A percentile compares a stretch with the other conserved stretches of the same genome.
phyloP scores from a whole-genome alignment of 2,113 vertebrate genomes.

The Oxygymnocypris stewartii region DNA sequence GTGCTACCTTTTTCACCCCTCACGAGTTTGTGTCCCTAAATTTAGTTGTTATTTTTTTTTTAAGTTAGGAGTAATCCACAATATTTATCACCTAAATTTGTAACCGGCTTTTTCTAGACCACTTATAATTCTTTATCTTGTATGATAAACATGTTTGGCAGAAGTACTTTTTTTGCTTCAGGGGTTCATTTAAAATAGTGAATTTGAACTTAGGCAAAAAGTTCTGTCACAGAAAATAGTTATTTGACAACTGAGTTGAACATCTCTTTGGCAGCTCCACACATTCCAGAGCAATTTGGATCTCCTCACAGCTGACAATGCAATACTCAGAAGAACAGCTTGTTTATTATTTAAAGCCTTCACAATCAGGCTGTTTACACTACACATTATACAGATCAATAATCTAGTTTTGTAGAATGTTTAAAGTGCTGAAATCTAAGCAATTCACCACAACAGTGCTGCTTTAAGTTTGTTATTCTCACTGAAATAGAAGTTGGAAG shows the following conservation, averaged over 20 bases:
- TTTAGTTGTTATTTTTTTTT: too few species aligned
- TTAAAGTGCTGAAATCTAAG: not conserved
- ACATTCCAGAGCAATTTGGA: slow-evolving; percentile 37
- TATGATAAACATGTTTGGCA: not conserved
- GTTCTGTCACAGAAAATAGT: not conserved
- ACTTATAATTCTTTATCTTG: not conserved
- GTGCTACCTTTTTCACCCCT: too few species aligned
- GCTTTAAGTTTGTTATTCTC: not conserved
- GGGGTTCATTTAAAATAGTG: not conserved
- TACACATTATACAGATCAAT: slow-evolving; percentile 4
- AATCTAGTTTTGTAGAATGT: slow-evolving; percentile 4
- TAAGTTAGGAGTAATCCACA: too few species aligned
- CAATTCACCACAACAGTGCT: not conserved
- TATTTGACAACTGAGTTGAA: slow-evolving; percentile 1
- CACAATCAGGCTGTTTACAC: slow-evolving; percentile 30
- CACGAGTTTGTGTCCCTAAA: too few species aligned
- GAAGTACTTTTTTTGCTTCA: not conserved
- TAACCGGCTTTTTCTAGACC: not conserved
- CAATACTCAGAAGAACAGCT: slow-evolving; percentile 20
- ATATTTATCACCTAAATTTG: not conserved
- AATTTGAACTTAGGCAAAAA: not conserved
- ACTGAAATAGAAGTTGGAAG: not conserved
- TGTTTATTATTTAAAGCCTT: slow-evolving; percentile 36
- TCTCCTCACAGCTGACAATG: slow-evolving; percentile 28
- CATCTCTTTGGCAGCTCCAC: not conserved